Base-by-base conservation (phyloP, 2,797 vertebrate genomes). In the Ibycter americanus region DNA sequence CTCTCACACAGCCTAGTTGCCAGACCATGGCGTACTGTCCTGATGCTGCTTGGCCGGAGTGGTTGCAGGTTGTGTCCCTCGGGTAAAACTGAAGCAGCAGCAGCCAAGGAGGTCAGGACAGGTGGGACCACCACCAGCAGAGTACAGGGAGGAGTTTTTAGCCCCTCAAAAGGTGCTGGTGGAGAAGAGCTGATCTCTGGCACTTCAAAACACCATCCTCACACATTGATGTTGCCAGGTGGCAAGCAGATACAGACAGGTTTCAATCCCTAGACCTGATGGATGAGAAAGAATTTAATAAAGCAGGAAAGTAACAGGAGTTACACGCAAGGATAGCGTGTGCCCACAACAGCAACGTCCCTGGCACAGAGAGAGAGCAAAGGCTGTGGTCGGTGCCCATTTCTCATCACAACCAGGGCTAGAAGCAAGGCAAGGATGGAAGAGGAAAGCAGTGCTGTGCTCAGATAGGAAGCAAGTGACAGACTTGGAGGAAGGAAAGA, bases 21-120 rank as follows among this genome's bases (percentile, higher is more conserved):
- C 42, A 16, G 47, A n/a, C n/a, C 2, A 0, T 20, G 65, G 16
- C 12, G 3, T 8, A 4, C 17, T 16, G 55, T 18, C 67, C 63
- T 18, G 32, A 15, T 0, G 1, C 65, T 21, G 70, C 71, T 26
- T 10, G 36, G 46, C 38, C 2, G 2, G 51, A 34, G n/a, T 4
- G 14, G 27, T 18, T 51, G 74, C 15, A 59, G 46, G 31, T 56
- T 13, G n/a, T 32, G 58, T 32, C 42, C 34, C 29, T 29, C 18
- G 11, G 44, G 52, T 15, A 20, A 26, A 46, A 13, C 4, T 61
- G n/a, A 18, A 42, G 55, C 8, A 27, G 61, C 42, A 25, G 80
- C 25, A 62, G 67, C 34, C 59, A 22, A 80, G 63, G 38, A 66
- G 59, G 18, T 34, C 29, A 46, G 89, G 52, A 22, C 11, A 5